These are phyloP conservation scores for Aurelia aurita DNA, from an alignment of 30 jellyfish, hydroid and myxozoan genomes.

Conservation along the genomic window DNA sequence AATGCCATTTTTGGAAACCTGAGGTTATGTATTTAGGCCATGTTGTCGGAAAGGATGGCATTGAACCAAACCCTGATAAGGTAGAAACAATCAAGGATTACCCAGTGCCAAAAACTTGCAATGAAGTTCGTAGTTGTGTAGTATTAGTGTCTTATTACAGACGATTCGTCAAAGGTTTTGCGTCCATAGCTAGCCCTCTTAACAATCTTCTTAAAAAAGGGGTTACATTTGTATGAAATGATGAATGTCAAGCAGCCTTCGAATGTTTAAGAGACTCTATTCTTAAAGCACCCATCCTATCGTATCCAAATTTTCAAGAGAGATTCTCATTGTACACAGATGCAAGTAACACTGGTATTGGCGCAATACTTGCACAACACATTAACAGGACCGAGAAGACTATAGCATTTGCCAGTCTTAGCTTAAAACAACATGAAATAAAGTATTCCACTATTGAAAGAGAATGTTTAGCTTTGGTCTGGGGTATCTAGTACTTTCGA, in stretches of 20 bases:
- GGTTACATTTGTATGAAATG: conserved; percentile 12
- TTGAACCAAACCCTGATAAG: conserved; percentile 61
- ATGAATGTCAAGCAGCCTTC: conserved; percentile 52
- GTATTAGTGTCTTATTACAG: conserved; percentile 49
- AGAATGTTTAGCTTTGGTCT: conserved; percentile 27
- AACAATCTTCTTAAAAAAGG: conserved; percentile 3
- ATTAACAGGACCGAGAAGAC: conserved; percentile 32
- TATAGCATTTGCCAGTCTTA: conserved; percentile 51
- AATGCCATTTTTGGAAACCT: conserved; percentile 35
- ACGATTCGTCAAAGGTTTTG: conserved; percentile 44
- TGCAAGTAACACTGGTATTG: conserved; percentile 35
- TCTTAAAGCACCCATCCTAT: conserved; percentile 62
- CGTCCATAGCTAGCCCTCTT: conserved; percentile 56
- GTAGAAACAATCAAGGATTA: not conserved
- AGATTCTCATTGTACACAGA: conserved; percentile 35
- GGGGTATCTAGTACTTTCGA: conserved; percentile 63
- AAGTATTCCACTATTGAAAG: conserved; percentile 53
- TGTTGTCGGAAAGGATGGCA: conserved; percentile 39
- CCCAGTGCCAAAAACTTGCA: conserved; percentile 39
- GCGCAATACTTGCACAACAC: conserved; percentile 71
- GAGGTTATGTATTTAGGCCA: conserved; percentile 37
- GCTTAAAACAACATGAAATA: conserved; percentile 33
- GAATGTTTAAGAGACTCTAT: conserved; percentile 30
- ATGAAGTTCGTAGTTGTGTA: conserved; percentile 33
- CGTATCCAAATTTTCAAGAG: conserved; percentile 37